These are phyloP conservation scores for Atherinosoma microstoma DNA, from an alignment of 2,797 vertebrate genomes.

Conservation along the genomic window DNA sequence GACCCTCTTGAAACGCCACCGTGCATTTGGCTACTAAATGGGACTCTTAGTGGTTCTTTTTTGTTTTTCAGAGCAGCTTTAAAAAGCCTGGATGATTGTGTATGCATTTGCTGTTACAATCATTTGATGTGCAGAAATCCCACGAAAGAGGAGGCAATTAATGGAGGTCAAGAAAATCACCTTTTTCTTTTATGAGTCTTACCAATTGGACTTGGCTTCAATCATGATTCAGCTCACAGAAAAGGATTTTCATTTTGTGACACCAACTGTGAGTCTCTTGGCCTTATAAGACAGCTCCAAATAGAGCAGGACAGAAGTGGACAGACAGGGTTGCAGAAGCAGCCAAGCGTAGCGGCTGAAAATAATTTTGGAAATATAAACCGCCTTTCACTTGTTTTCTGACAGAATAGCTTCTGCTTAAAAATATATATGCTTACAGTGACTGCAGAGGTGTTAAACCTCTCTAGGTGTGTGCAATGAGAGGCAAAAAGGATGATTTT, in stretches of 20 bases:
- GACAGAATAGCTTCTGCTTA: too few species aligned
- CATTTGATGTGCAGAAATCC: constrained; percentile 6
- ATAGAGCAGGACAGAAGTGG: background rate
- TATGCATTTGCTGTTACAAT: background rate
- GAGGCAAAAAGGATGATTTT: too few species aligned
- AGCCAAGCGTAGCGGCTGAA: background rate
- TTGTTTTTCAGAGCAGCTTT: background rate
- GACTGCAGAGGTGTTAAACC: too few species aligned
- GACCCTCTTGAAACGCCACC: background rate
- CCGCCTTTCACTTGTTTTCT: background rate
- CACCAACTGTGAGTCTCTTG: background rate
- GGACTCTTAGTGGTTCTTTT: background rate
- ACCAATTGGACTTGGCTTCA: background rate
- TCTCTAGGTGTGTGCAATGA: too few species aligned
- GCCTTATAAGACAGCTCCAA: background rate
- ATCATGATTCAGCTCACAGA: background rate
- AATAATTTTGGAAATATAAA: background rate
- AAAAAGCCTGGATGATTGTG: background rate
- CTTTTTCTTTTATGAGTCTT: background rate
- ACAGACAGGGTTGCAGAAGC: background rate
- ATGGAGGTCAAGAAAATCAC: background rate
- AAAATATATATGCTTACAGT: too few species aligned
- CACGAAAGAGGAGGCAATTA: background rate
- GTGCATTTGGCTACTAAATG: background rate
- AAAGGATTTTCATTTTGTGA: background rate